Evolutionary conservation across 2,113 vertebrate species (phyloP).

Genomic region (Myxocyprinus asiaticus): DNA sequence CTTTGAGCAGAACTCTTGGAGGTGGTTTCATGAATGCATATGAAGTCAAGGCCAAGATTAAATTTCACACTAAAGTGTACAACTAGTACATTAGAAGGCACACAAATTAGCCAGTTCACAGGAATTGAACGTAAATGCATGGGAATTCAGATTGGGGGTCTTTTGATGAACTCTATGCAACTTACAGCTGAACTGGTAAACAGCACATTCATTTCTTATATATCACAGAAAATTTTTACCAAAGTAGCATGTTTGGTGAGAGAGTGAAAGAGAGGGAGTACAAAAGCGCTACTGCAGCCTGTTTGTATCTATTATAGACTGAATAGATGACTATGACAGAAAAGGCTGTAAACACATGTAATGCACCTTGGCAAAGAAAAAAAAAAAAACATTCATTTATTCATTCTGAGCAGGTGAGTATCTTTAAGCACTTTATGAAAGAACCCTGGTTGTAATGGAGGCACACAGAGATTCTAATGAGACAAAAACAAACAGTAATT

Average conservation of each 20-base stretch:
- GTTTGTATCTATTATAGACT: neutral
- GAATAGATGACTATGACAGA: slow-evolving; percentile 2
- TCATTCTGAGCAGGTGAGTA: neutral
- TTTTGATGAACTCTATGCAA: too few species aligned
- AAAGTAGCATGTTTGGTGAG: neutral
- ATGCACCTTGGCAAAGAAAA: neutral
- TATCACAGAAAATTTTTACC: neutral
- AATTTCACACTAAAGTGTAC: neutral
- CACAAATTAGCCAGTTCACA: too few species aligned
- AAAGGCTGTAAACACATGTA: neutral
- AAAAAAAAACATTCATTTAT: neutral
- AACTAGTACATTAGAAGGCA: too few species aligned
- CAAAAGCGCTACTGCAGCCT: neutral
- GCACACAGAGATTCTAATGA: neutral
- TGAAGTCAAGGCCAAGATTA: neutral
- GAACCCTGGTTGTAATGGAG: neutral
- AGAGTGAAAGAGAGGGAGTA: neutral
- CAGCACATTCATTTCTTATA: neutral
- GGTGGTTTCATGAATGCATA: neutral
- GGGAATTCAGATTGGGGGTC: too few species aligned
- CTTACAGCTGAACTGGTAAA: too few species aligned
- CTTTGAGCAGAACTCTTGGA: neutral
- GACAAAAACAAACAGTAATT: neutral
- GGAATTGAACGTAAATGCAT: too few species aligned
- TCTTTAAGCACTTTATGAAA: neutral